Evolutionary conservation across 2,797 vertebrate species (phyloP).

Genomic region (Sebastes iracundus): DNA sequence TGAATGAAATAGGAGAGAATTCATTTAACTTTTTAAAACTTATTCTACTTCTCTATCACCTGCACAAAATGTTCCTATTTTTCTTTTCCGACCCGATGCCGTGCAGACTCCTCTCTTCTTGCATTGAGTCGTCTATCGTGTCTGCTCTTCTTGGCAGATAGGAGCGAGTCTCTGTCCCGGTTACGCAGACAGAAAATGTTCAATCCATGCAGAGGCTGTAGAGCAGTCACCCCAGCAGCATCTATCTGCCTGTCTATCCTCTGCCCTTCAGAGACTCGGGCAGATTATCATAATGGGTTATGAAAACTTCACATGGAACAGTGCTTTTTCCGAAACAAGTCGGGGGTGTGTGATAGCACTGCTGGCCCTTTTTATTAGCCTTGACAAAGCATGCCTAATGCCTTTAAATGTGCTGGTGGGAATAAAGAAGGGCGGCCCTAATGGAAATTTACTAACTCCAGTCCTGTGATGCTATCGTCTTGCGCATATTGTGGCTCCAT

Average conservation of each 20-base stretch:
- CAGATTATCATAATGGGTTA: slow-evolving; percentile 78
- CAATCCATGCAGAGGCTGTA: slow-evolving; percentile 36
- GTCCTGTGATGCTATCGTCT: slow-evolving; percentile 77
- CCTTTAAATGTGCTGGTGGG: slow-evolving; percentile 78
- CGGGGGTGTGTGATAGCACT: slow-evolving; percentile 68
- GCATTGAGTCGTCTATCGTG: slow-evolving; percentile 21
- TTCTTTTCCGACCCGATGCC: not conserved
- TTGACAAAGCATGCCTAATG: slow-evolving; percentile 79
- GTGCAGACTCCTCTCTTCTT: not conserved
- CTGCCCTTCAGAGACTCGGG: slow-evolving; percentile 63
- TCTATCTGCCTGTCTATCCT: slow-evolving; percentile 65
- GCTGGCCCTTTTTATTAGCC: slow-evolving; percentile 72
- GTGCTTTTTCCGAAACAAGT: slow-evolving; percentile 71
- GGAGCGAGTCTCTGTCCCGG: slow-evolving; percentile 25
- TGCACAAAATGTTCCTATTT: slow-evolving; percentile 20
- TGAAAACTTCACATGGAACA: slow-evolving; percentile 78
- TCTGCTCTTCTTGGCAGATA: slow-evolving; percentile 29
- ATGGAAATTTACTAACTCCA: slow-evolving; percentile 78
- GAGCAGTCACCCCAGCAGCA: slow-evolving; percentile 58
- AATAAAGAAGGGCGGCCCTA: slow-evolving; percentile 75
- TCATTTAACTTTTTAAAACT: not conserved
- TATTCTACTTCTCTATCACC: slow-evolving; percentile 4
- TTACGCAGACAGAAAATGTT: slow-evolving; percentile 43
- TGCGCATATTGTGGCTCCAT: slow-evolving; percentile 73
- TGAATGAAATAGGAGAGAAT: not conserved